Conservation (phyloP, 2,888 invertebrate species). For the Pandemis heparana region DNA sequence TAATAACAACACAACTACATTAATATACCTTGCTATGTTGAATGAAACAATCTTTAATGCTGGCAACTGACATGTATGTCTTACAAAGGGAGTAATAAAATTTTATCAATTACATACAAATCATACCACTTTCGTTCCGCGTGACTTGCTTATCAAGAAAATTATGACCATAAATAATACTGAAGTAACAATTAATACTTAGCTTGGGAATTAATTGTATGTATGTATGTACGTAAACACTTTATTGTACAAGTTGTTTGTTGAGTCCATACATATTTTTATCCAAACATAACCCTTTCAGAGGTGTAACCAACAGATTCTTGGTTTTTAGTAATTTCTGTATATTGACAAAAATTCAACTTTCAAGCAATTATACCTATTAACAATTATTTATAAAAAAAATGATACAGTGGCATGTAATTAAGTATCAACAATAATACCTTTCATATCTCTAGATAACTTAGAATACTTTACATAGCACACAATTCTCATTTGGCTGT, state of each 20-base stretch:
- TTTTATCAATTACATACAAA: not conserved
- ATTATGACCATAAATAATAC: not conserved
- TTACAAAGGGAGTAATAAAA: not conserved
- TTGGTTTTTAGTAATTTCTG: not conserved
- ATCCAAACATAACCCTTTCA: too few species aligned
- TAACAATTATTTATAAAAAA: not conserved
- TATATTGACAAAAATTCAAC: too few species aligned
- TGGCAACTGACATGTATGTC: not conserved
- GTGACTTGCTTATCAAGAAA: slow-evolving; percentile 16
- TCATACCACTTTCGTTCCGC: not conserved
- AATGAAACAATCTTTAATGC: not conserved
- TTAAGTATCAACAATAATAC: not conserved
- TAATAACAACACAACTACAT: too few species aligned
- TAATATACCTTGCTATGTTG: too few species aligned
- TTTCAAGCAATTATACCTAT: too few species aligned
- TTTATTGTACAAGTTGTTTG: too few species aligned
- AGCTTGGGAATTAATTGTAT: too few species aligned
- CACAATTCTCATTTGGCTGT: not conserved
- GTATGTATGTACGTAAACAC: too few species aligned
- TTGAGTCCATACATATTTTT: too few species aligned
- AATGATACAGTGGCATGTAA: not conserved
- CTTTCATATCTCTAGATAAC: slow-evolving; percentile 1
- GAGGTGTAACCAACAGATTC: too few species aligned
- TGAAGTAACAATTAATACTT: too few species aligned
- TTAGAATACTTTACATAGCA: not conserved